Base-by-base conservation (phyloP, 2,888 invertebrate genomes). In the Lepidochitona cinerea region DNA sequence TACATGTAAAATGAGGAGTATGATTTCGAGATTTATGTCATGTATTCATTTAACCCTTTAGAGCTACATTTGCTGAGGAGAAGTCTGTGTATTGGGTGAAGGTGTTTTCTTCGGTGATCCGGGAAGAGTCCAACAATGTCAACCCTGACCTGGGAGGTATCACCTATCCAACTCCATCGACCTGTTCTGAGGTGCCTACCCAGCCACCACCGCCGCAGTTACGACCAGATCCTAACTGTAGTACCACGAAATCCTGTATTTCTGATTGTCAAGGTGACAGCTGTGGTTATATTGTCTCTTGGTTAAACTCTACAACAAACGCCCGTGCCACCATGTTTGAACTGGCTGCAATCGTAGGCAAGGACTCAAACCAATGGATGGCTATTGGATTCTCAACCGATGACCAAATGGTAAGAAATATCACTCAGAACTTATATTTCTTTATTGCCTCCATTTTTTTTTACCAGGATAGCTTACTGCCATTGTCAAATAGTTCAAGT, bases 331-430 rank as follows among this genome's bases (percentile, higher is more conserved):
- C 84, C 1, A 77, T 78, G 68, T 84, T 86, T 75, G 83, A 84
- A 71, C 75, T 86, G 36, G 79, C 77, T 33, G 81, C 83, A 32
- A 78, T 74, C 29, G 76, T 80, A 1, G 37, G 75, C 52, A 72
- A 80, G 1, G 71, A 69, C 1, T 53, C 32, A 14, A 75, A 82
- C 35, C 80, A 82, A 75, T 86, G 84, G 83, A 80, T 89, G 5
- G 88, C 89, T n/a, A 78, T 89, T 23, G 89, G 87, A 12, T 87
- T 89, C 78, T 89, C 89, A 2, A 78, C 85, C 26, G 89, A 89
- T 72, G 80, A 76, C 68, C 83, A 84, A 75, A 88, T 89, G 89
- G 89, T 89, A 75, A 75, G 79, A 52, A 18, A 4, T 4, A 49
- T 49, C 1, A n/a, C n/a, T n/a, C n/a, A n/a, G n/a, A n/a, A n/a